Evolutionary conservation across 2,888 invertebrate species (phyloP).

Genomic region (Calliphora vomitoria): DNA sequence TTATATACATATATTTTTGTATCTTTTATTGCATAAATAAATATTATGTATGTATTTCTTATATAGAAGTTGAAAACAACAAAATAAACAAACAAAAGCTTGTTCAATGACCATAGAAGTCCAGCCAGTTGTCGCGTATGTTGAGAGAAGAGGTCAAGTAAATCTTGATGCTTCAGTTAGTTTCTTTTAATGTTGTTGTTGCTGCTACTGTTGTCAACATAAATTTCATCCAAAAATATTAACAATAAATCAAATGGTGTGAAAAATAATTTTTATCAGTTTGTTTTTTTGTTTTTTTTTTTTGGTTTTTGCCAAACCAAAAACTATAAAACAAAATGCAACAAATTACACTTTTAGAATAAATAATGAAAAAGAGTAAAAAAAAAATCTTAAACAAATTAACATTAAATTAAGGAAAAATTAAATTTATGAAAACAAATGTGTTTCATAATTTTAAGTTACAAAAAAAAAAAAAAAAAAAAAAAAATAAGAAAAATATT

Average conservation of each 20-base stretch:
- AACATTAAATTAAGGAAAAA: slow-evolving; percentile 61
- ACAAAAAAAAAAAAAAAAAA: slow-evolving; percentile 6
- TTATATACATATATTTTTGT: slow-evolving; percentile 19
- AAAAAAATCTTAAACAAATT: slow-evolving; percentile 35
- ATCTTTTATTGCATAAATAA: slow-evolving; percentile 18
- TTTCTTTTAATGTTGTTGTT: slow-evolving; percentile 30
- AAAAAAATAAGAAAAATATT: slow-evolving; percentile 26
- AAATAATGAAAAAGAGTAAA: slow-evolving; percentile 31
- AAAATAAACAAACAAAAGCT: slow-evolving; percentile 54
- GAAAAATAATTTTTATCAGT: slow-evolving; percentile 70
- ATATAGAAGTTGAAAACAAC: slow-evolving; percentile 65
- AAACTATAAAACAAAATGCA: slow-evolving; percentile 34
- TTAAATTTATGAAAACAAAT: slow-evolving; percentile 27
- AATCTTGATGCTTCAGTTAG: slow-evolving; percentile 64
- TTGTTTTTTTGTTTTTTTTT: slow-evolving; percentile 27
- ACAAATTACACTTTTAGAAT: slow-evolving; percentile 68
- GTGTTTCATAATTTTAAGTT: slow-evolving; percentile 29
- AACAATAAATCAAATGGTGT: slow-evolving; percentile 73
- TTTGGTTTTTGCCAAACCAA: neutral
- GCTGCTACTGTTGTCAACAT: slow-evolving; percentile 24
- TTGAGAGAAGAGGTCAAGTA: slow-evolving; percentile 72
- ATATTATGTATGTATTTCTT: slow-evolving; percentile 28
- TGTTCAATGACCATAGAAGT: slow-evolving; percentile 72
- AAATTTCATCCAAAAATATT: slow-evolving; percentile 57
- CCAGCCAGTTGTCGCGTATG: slow-evolving; percentile 57